Evolutionary conservation across 2,888 invertebrate species (phyloP).

Genomic region (Agrenia bidenticulata): DNA sequence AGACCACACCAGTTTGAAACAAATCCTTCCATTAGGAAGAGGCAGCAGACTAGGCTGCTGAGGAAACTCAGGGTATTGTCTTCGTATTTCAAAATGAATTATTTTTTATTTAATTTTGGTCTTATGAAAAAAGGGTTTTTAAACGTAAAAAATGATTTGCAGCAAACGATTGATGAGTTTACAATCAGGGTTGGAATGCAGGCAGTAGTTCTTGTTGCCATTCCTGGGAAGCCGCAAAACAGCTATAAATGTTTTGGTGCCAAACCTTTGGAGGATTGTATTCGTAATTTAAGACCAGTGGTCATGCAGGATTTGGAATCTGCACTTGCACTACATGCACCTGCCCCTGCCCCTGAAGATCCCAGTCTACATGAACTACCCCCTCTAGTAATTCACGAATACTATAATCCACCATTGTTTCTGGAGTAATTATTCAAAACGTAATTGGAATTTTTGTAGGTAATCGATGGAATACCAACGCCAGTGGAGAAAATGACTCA

Average conservation of each 20-base stretch:
- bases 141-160: slow-evolving; percentile 24
- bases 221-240: slow-evolving; percentile 92
- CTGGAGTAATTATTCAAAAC: neutral
- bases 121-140: too few species aligned
- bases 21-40: slow-evolving; percentile 91
- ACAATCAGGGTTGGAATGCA: slow-evolving; percentile 96
- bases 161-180: slow-evolving; percentile 95
- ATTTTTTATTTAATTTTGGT: too few species aligned
- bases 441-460: slow-evolving; percentile 26
- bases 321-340: slow-evolving; percentile 88
- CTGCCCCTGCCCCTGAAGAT: slow-evolving; percentile 82
- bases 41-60: slow-evolving; percentile 89
- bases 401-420: neutral
- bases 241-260: slow-evolving; percentile 96
- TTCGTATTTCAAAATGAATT: too few species aligned
- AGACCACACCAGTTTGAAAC: slow-evolving; percentile 95
- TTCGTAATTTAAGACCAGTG: slow-evolving; percentile 78
- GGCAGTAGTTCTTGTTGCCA: slow-evolving; percentile 92
- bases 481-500: slow-evolving; percentile 97
- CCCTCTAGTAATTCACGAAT: slow-evolving; percentile 79
- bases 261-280: slow-evolving; percentile 94
- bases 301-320: slow-evolving; percentile 94
- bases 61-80: slow-evolving; percentile 72
- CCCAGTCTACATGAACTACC: slow-evolving; percentile 93
- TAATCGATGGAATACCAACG: slow-evolving; percentile 93